Evolutionary conservation across 37 sponge, comb jelly and placozoan genomes (phyloP), one percentile per base, ranked within the genome.

Genomic region (Agelas oroides): DNA sequence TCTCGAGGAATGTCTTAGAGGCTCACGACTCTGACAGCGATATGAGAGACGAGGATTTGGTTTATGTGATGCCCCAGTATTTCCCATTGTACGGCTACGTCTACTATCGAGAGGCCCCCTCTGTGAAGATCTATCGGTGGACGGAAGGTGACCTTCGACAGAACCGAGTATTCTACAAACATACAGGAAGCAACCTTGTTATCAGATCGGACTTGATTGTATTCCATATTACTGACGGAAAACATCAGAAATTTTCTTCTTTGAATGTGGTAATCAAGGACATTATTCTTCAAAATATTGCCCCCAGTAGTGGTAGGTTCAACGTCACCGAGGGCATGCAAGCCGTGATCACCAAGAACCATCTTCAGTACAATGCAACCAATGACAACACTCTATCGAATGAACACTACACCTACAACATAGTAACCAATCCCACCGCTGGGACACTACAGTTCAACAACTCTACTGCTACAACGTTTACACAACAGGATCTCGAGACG

Each of bases 21-120:
- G 78, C 62, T n/a, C 66, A 73, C 35, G 90, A 89, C 41, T 25
- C 20, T 1, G 90, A 89, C 34, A 65, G 68, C n/a, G 59, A 63
- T 17, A 53, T 41, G 16, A 6, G 62, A 0, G 74, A 65, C 24
- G 25, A 58, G 8, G 62, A 79, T 53, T 32, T 89, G 73, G 38
- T 27, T 58, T 89, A 72, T 57, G 62, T 23, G 33, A 2, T 83
- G 35, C 8, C 14, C 20, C 16, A 1, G 6, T 5, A 18, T 32
- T 24, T 1, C 25, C 86, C 86, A 6, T 2, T 57, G 0, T 34
- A 0, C 12, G 79, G 90, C 65, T 71, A 84, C 68, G 5, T 84
- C 34, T 84, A 66, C 75, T 63, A 78, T 6, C 53, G 52, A 6
- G 30, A 53, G n/a, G 53, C 63, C 20, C 79, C 75, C 0, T 28